A percentile compares a stretch with the other conserved stretches of the same genome.
Evolutionary conservation across 30 jellyfish, hydroid and myxozoan genomes (phyloP).

Genomic region (Catostylus mosaicus): DNA sequence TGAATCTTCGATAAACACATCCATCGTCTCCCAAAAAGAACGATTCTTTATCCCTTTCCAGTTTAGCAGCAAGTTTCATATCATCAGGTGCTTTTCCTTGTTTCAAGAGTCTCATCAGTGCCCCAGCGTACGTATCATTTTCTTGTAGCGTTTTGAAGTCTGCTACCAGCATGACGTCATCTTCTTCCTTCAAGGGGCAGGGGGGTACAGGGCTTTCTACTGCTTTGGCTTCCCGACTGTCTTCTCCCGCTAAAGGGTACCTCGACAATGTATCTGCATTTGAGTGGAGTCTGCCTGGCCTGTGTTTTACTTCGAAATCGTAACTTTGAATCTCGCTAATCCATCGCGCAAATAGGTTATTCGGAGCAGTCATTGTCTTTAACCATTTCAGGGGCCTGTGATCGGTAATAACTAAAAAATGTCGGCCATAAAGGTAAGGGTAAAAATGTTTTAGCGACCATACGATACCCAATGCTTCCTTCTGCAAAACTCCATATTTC

Average conservation of each 20-base stretch:
- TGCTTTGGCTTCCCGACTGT: not conserved
- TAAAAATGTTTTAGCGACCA: conserved; percentile 58
- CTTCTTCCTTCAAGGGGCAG: not conserved
- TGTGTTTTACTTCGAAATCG: conserved; percentile 44
- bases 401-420: conserved; percentile 45
- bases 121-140: conserved; percentile 39
- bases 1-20: conserved; percentile 12
- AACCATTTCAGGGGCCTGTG: conserved; percentile 68
- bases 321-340: conserved; percentile 47
- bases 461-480: conserved; percentile 59
- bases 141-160: conserved; percentile 22
- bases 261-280: conserved; percentile 61
- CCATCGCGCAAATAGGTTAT: conserved; percentile 64
- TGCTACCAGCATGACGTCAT: not conserved
- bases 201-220: conserved; percentile 7
- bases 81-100: conserved; percentile 25
- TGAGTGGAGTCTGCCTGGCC: conserved; percentile 56
- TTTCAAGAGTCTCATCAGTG: not conserved
- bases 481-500: conserved; percentile 47
- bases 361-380: conserved; percentile 55
- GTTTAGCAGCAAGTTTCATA: conserved; percentile 3
- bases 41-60: conserved; percentile 18
- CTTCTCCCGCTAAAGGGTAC: conserved; percentile 52
- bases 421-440: conserved; percentile 64
- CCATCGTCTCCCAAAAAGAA: conserved; percentile 40